phyloP scores from a whole-genome alignment of 2,113 vertebrate species.

The Dasyornis broadbenti region DNA sequence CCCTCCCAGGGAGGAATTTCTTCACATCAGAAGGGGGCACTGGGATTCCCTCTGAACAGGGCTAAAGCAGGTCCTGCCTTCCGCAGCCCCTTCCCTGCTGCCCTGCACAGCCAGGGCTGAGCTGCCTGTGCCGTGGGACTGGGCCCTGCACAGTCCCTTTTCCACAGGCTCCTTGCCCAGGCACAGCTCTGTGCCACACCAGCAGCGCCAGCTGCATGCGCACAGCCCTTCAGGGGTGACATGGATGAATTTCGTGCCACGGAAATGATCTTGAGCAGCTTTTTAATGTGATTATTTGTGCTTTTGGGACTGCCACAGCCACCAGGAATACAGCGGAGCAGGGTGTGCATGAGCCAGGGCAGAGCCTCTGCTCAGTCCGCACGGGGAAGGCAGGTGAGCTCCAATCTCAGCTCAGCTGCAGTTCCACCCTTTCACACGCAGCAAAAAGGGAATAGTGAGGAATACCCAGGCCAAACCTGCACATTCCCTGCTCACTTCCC shows the following conservation, averaged over 20 bases:
- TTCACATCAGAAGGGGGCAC: not conserved
- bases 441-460: not conserved
- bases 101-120: not conserved
- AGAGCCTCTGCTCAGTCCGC: fast-evolving
- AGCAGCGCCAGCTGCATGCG: not conserved
- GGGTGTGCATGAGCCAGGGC: not conserved
- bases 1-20: not conserved
- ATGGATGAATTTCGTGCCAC: fast-evolving
- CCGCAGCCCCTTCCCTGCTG: fast-evolving
- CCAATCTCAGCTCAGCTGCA: not conserved
- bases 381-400: fast-evolving
- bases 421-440: not conserved
- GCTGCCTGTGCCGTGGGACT: not conserved
- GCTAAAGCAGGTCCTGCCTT: not conserved
- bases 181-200: not conserved
- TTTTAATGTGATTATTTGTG: not conserved
- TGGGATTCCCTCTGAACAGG: not conserved
- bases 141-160: fast-evolving
- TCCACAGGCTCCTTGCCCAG: not conserved
- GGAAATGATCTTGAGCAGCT: not conserved
- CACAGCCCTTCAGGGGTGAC: not conserved
- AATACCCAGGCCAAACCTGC: not conserved
- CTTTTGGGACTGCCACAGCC: not conserved
- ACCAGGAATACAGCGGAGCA: not conserved
- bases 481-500: not conserved